phyloP scores from a whole-genome alignment of 2,888 invertebrate genomes.

The Acanthosepion esculentum region DNA sequence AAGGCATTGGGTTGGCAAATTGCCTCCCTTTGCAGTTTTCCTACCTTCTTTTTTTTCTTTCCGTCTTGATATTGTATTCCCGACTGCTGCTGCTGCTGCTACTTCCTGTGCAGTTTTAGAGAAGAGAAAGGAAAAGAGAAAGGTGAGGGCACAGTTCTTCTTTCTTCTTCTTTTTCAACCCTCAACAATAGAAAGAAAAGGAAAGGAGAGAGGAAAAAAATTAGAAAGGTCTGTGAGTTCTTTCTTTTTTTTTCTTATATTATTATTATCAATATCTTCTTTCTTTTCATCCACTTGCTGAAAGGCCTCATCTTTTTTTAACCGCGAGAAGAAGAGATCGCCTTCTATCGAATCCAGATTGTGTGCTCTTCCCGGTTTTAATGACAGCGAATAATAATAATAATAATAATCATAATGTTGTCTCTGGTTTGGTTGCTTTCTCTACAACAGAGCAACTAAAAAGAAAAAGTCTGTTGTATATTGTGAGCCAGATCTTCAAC shows the following conservation, averaged over 20 bases:
- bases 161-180: neutral
- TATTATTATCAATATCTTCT: neutral
- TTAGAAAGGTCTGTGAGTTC: neutral
- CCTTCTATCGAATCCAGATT: too few species aligned
- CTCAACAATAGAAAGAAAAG: neutral
- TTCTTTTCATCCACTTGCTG: neutral
- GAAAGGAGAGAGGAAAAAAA: neutral
- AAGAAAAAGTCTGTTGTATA: neutral
- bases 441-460: neutral
- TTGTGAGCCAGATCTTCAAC: neutral
- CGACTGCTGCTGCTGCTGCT: slow-evolving; percentile 2
- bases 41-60: neutral
- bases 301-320: too few species aligned
- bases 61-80: neutral
- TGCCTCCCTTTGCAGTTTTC: neutral
- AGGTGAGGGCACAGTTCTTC: neutral
- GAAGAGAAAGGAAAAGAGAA: neutral
- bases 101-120: neutral
- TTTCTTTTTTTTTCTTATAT: neutral
- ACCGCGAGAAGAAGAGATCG: too few species aligned
- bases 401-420: neutral
- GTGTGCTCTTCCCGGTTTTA: neutral
- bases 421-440: neutral
- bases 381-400: neutral
- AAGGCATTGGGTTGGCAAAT: neutral